Base-by-base conservation (phyloP, 2,113 vertebrate genomes). In the Nesogale talazaci region DNA sequence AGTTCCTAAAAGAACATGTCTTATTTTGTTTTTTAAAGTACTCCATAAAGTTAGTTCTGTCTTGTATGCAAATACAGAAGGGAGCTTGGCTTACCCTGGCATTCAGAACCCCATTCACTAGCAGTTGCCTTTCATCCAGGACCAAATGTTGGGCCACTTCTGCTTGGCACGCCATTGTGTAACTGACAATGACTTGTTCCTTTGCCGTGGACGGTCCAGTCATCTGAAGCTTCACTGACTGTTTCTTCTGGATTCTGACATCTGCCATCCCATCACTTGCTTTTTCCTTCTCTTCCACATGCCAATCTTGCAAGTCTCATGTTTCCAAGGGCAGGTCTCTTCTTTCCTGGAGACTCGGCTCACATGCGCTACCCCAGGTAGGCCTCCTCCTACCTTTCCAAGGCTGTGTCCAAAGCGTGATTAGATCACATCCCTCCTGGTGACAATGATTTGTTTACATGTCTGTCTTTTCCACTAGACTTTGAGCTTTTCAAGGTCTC, bases 401-500 rank as follows among this genome's bases (percentile, higher is more conserved):
- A 52, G 42, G 31, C 67, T 80, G 63, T 63, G 63, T 70, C 65
- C 52, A 74, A 23, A 22, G 27, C 20, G 79, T 31, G 27, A 4
- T 80, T 38, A 57, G 29, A 65, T 79, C 42, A 19, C 16, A 0
- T n/a, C 57, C 72, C 22, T 15, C 1, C 1, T 52, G 34, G 22
- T 61, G n/a, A 69, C 72, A 57, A 1, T 79, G 34, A 46, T 38
- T 65, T 84, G 59, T 63, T 76, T 34, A 23, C 38, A 59, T 0
- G 1, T 77, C 19, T 67, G 27, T 93, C 36, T 93, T 23, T 75
- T 89, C 29, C 42, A 65, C 67, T 75, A 75, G 67, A 89, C 20
- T 86, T 80, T 29, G 56, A 63, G 59, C 29, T 83, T 74, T 89
- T 57, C 57, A 78, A 81, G 67, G 65, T 92, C 59, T 38, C n/a